A percentile compares a stretch with the other conserved stretches of the same genome.
phyloP scores from a whole-genome alignment of 1,140 invertebrate genomes.

The Lamellibrachia luymesi region DNA sequence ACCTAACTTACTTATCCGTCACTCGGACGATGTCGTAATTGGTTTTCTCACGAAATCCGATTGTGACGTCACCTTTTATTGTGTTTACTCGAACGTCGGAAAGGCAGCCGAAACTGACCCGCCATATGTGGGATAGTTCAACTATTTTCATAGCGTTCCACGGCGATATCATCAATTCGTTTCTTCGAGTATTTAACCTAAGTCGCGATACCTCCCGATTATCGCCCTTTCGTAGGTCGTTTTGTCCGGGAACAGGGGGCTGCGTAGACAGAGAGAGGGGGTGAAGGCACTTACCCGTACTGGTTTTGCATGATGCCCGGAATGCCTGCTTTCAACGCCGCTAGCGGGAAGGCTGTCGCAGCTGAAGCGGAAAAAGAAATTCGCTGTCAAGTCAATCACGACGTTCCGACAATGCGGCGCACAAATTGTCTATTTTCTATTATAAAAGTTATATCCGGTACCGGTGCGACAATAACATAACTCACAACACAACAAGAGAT shows the following conservation, averaged over 20 bases:
- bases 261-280: not conserved
- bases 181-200: not conserved
- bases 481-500: not conserved
- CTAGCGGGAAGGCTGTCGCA: not conserved
- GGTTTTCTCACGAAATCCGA: not conserved
- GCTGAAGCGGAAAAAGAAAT: not conserved
- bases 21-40: not conserved
- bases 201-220: not conserved
- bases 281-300: slow-evolving; percentile 11
- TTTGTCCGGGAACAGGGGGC: not conserved
- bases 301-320: slow-evolving; percentile 41
- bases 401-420: not conserved
- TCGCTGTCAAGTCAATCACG: not conserved
- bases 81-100: not conserved
- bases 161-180: not conserved
- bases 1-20: not conserved
- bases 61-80: not conserved
- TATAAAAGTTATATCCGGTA: not conserved
- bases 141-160: not conserved
- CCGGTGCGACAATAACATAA: not conserved
- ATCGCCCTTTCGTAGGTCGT: not conserved
- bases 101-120: not conserved
- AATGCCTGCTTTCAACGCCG: slow-evolving; percentile 35
- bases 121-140: not conserved
- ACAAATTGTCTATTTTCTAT: not conserved